Percentiles rank a stretch among this genome's conserved stretches.
These are phyloP conservation scores for Spodoptera litura DNA, from an alignment of 1,140 invertebrate genomes.

Conservation along the genomic window DNA sequence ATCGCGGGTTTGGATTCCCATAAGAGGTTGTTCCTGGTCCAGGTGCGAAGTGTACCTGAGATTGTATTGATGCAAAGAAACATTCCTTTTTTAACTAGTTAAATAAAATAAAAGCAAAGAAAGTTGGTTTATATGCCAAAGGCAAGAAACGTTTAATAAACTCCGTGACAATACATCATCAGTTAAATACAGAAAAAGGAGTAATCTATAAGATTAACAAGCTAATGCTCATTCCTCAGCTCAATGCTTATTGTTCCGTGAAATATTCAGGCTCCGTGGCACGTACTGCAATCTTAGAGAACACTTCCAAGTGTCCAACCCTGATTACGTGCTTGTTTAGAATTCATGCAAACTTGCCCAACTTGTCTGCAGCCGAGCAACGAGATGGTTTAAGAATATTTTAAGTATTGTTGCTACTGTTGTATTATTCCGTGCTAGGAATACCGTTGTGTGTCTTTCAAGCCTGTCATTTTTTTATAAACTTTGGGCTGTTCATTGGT, in stretches of 20 bases:
- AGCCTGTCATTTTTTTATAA: not conserved
- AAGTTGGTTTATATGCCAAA: too few species aligned
- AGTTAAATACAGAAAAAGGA: too few species aligned
- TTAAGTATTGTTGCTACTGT: conserved; percentile 1
- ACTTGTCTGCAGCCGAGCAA: not conserved
- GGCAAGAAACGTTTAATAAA: too few species aligned
- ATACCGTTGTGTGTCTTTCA: not conserved
- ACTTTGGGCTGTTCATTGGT: not conserved
- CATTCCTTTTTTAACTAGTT: too few species aligned
- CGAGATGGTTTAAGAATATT: not conserved
- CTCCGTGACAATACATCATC: too few species aligned
- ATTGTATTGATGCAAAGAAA: too few species aligned
- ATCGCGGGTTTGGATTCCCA: too few species aligned
- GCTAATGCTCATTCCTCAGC: not conserved
- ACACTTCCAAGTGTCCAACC: conserved; percentile 11
- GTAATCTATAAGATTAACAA: not conserved
- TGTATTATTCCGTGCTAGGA: conserved; percentile 7
- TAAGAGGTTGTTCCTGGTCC: too few species aligned
- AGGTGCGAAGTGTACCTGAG: too few species aligned
- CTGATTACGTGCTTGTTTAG: conserved; percentile 29
- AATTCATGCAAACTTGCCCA: conserved; percentile 12
- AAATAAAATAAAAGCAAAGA: too few species aligned
- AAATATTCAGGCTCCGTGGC: conserved; percentile 12
- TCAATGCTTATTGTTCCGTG: conserved; percentile 18
- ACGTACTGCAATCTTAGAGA: conserved; percentile 29